Evolutionary conservation across 2,797 vertebrate genomes (phyloP).

Genomic region (Carcharodon carcharias): DNA sequence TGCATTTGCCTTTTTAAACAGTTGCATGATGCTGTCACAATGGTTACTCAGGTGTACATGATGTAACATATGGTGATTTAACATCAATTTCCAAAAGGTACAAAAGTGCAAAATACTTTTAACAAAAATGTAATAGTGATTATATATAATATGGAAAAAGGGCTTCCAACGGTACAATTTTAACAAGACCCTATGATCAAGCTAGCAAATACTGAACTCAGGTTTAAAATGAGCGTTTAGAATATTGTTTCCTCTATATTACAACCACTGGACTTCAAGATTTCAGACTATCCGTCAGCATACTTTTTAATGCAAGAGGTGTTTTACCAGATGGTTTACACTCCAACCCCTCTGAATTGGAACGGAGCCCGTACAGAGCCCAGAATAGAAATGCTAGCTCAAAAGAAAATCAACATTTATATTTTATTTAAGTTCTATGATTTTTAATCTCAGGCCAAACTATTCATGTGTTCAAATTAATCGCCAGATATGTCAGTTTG

Average conservation of each 20-base stretch:
- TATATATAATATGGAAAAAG: not conserved
- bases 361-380: not conserved
- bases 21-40: conserved; percentile 9
- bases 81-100: conserved; percentile 4
- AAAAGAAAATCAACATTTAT: not conserved
- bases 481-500: not conserved
- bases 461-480: not conserved
- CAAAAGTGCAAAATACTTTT: conserved; percentile 6
- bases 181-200: not conserved
- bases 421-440: not conserved
- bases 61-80: conserved; percentile 22
- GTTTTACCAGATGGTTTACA: not conserved
- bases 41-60: conserved; percentile 2
- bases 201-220: not conserved
- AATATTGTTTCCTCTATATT: not conserved
- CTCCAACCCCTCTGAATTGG: no score
- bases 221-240: not conserved
- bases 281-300: not conserved
- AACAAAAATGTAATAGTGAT: not conserved
- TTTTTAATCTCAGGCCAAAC: not conserved
- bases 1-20: conserved; percentile 24
- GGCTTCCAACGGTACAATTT: not conserved
- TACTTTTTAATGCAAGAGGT: not conserved
- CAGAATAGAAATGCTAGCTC: not conserved
- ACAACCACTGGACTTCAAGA: not conserved